Evolutionary conservation across 2,113 vertebrate genomes (phyloP).

Genomic region (Lophochroa leadbeateri): DNA sequence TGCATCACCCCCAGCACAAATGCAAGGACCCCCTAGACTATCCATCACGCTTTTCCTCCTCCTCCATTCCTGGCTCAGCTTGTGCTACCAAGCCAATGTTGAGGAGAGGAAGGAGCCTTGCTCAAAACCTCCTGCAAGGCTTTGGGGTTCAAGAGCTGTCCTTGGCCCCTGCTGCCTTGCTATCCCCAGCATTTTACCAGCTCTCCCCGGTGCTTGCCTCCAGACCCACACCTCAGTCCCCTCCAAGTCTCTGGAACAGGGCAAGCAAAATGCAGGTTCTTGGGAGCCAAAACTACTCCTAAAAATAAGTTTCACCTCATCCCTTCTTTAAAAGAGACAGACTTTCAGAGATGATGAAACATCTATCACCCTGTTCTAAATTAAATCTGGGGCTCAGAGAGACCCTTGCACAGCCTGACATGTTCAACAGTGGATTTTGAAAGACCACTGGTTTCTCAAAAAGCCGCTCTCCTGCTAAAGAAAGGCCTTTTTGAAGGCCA

Average conservation of each 20-base stretch:
- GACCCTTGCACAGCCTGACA: background rate
- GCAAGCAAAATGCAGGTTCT: background rate
- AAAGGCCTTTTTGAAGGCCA: background rate
- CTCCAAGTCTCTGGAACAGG: background rate
- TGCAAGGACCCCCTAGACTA: background rate
- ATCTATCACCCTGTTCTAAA: accelerated
- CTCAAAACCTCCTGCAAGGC: background rate
- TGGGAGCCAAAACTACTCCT: background rate
- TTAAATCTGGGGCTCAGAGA: background rate
- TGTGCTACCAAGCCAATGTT: background rate
- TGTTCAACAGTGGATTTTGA: accelerated
- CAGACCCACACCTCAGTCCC: background rate
- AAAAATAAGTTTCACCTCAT: background rate
- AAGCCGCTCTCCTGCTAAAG: accelerated
- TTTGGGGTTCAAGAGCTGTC: background rate
- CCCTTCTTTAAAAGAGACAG: background rate
- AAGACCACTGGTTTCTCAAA: background rate
- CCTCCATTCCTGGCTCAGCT: background rate
- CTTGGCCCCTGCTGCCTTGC: too few species aligned
- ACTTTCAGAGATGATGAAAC: background rate
- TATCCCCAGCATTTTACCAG: background rate
- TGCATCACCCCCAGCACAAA: background rate
- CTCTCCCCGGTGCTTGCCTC: accelerated
- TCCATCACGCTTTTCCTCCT: background rate
- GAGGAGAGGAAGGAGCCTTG: background rate